Evolutionary conservation across 2,888 invertebrate genomes (phyloP), one percentile per base, ranked within the genome.

Genomic region (Boloria selene): DNA sequence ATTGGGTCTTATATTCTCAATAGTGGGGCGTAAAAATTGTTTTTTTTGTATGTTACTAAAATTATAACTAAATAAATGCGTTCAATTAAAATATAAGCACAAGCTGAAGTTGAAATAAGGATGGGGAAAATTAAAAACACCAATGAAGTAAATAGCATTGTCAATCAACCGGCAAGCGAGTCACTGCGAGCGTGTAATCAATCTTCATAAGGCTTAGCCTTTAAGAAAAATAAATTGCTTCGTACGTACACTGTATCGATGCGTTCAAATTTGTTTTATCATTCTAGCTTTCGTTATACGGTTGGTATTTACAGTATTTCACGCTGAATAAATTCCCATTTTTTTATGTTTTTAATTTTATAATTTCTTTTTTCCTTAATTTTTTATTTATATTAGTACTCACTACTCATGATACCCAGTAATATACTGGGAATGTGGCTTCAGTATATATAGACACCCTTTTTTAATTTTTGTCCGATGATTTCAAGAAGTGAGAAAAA

Each of bases 101-200:
- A 47, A 50, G 13, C 13, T 38, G 13, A 47, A 42, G 13, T 75
- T 73, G 47, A 53, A 65, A 68, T 68, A 68, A 65, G 53, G 74
- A 77, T 79, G 79, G 81, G 81, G 78, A 86, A 84, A 88, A 88
- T 89, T 89, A 88, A 87, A 88, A 86, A 87, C 80, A 84, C 83
- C 86, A 82, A 86, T 85, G 84, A 79, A 86, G 85, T 86, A 88
- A 87, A 89, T 89, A 87, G 88, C 87, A 77, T 83, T 83, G 89
- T 89, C 89, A 89, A 88, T 89, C 89, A 87, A 82, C 74, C 69
- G 63, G 72, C 67, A 64, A 83, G 81, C 74, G 78, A 80, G 86
- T 87, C 87, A 86, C 81, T 81, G 77, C 61, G 71, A 76, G 82
- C 79, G 74, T 74, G 80, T 80, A 76, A 89, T 89, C 88, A 87